Base-by-base conservation (phyloP, 92 coral and sea anemone species). In the Paragorgia papillata region DNA sequence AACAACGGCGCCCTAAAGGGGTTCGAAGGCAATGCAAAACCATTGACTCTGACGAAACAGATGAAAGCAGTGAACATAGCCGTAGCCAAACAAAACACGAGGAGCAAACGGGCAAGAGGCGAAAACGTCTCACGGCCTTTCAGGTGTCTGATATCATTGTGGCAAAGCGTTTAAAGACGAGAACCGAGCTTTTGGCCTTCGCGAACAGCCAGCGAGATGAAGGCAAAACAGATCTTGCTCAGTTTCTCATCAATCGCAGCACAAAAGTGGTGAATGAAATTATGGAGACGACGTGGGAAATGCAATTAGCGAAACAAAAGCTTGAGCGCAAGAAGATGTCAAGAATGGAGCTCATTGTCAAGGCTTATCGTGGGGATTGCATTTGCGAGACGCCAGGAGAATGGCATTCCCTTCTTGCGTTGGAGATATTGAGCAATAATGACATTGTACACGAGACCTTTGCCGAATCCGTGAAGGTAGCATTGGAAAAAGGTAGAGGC, bases 61-160 rank as follows among this genome's bases (percentile, higher is more conserved):
- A 6, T 15, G 53, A 46, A n/a, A n/a, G n/a, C n/a, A n/a, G n/a
- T n/a, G 53, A 6, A 6, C 2, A 46, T 6, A 15, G 43, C n/a
- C 2, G 2, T 6, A n/a, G 53, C n/a, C 14, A 15, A 46, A n/a
- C 17, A 6, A 6, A 7, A 2, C 53, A 15, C 2, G 12, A 15
- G n/a, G n/a, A 46, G 30, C 44, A 17, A 65, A 22, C n/a, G 44
- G 18, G 9, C 10, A 57, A 67, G 25, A 67, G 44, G 40, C 18
- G 31, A 25, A 67, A 67, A 18, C 74, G 57, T 9, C 12, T 67
- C 2, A 44, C 57, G 1, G 57, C 57, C 8, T 67, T 43, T 13
- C 57, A 67, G 2, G 57, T 67, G 0, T 67, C 74, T 24, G 57
- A 67, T 2, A 35, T 44, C 13, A 67, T 67, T 27, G 13, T 43